Conservation (phyloP, 2,797 vertebrate species). For the Bradypodion ventrale region DNA sequence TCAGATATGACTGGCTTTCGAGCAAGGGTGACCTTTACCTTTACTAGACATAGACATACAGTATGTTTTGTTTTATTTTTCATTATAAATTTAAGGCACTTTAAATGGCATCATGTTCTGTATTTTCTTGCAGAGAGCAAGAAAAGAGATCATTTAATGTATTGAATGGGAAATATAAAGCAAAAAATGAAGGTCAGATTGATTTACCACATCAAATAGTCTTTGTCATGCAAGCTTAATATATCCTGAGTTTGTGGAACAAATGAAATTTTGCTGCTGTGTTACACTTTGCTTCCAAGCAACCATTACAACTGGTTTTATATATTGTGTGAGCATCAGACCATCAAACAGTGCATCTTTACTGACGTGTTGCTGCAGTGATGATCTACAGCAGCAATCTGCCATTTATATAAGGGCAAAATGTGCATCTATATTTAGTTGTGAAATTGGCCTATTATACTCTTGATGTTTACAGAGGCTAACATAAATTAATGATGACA, state of each 20-base stretch:
- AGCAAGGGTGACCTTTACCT: too few relatives aligned
- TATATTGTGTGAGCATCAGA: conserved; percentile 88
- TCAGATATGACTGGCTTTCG: too few relatives aligned
- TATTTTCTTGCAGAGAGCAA: conserved; percentile 73
- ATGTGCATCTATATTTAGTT: conserved; percentile 88
- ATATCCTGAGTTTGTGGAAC: conserved; percentile 90
- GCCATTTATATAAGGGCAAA: conserved; percentile 87
- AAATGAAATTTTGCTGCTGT: conserved; percentile 89
- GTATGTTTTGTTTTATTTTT: conserved; percentile 17
- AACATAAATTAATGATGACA: conserved; percentile 89
- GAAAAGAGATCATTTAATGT: conserved; percentile 82
- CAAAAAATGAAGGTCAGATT: conserved; percentile 90
- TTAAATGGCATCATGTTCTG: conserved; percentile 70
- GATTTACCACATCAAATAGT: conserved; percentile 87
- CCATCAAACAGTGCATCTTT: conserved; percentile 87
- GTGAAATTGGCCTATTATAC: conserved; percentile 90
- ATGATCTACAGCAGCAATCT: conserved; percentile 89
- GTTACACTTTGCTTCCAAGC: conserved; percentile 87
- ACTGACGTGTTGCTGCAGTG: conserved; percentile 77
- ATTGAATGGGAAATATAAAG: conserved; percentile 89
- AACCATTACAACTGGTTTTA: conserved; percentile 88
- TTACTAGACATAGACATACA: too few relatives aligned
- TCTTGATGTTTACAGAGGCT: conserved; percentile 87
- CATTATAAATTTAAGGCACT: conserved; percentile 34
- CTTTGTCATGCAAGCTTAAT: conserved; percentile 87